Evolutionary conservation across 2,888 invertebrate genomes (phyloP), one percentile per base, ranked within the genome.

Genomic region (Cephalotes varians): DNA sequence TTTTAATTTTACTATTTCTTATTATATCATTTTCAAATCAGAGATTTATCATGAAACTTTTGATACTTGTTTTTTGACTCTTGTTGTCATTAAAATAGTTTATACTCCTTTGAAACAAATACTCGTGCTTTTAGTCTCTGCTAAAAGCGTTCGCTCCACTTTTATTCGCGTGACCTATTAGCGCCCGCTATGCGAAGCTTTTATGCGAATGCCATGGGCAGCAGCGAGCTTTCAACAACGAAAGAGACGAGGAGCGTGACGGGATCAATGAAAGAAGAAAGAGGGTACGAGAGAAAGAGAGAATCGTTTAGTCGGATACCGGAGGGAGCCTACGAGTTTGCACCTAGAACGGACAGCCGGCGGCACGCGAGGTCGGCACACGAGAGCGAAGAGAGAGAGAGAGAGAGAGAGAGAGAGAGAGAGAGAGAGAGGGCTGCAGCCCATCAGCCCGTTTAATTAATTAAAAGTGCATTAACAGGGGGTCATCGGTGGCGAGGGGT

Each of bases 361-460:
- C 77, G 56, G 92, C 94, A 94, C 94, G 94, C 94, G 94, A 94
- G 93, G 92, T 92, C 90, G 90, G 74, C 76, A 85, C 86, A 87
- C 84, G 85, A 83, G 83, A 84, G 79, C 82, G 77, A 37, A 2
- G 15, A n/a, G 12, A 34, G 84, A 86, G 72, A 60, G 79, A 81
- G 65, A 81, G 40, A 77, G 83, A 83, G 65, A 81, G 34, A 76
- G 85, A 77, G 83, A 40, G 64, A 62, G 77, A 82, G 64, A 82
- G 49, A 83, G 83, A 77, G 84, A 44, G 18, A 69, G 58, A 58
- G 65, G 69, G 88, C 89, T 90, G 92, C 85, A 87, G 84, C 83
- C 93, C 92, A 93, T 93, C 92, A 92, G 92, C 91, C 93, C 94
- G 94, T 94, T 94, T 94, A 94, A 94, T 94, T 94, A 94, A 94